Percentiles rank a stretch among this genome's conserved stretches.
phyloP scores from a whole-genome alignment of 2,113 vertebrate species.

The Elaphurus davidianus region DNA sequence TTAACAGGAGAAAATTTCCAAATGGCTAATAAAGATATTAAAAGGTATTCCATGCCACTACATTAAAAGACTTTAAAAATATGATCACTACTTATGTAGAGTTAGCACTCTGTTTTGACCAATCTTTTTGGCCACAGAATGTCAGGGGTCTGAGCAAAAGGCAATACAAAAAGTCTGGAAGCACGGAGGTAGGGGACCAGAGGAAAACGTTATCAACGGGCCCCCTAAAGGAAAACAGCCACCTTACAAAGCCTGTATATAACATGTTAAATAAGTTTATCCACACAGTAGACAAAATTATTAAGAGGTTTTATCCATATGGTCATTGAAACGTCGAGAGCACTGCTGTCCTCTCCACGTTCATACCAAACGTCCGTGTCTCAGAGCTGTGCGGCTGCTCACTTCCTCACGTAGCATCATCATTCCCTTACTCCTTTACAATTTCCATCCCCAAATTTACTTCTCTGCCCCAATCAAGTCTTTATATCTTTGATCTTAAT shows the following conservation, averaged over 20 bases:
- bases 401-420: not conserved
- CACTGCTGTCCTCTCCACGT: not conserved
- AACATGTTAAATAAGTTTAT: not conserved
- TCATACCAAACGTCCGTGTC: not conserved
- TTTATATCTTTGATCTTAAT: not conserved
- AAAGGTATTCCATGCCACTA: not conserved
- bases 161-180: not conserved
- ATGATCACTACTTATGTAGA: not conserved
- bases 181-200: not conserved
- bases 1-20: not conserved
- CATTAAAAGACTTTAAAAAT: not conserved
- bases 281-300: not conserved
- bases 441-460: not conserved
- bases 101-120: not conserved
- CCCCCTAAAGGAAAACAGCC: not conserved
- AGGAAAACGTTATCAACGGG: not conserved
- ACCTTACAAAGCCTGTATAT: not conserved
- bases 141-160: not conserved
- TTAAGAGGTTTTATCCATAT: not conserved
- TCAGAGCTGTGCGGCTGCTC: not conserved
- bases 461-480: not conserved
- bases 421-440: not conserved
- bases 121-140: not conserved
- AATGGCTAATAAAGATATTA: not conserved
- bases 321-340: fast-evolving